Base-by-base conservation (phyloP, 1,140 invertebrate genomes). In the Chelonus insularis region DNA sequence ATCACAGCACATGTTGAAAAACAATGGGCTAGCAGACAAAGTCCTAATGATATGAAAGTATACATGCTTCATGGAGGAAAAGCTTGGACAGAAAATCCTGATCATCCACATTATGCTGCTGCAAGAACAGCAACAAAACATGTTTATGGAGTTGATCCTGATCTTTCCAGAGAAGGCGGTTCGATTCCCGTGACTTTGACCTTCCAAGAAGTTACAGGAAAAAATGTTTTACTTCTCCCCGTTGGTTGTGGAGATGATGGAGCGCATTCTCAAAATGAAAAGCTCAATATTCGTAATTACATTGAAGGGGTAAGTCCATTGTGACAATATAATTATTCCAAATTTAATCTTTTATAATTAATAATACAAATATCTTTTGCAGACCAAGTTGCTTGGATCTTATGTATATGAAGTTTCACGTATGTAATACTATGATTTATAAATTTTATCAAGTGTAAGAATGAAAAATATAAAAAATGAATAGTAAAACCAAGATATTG, bases 251-350 rank as follows among this genome's bases (percentile, higher is more conserved):
- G 89, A 59, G 96, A 98, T 80, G 97, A 99, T 83, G 96, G 96
- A 63, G 96, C 96, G 60, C 97, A 99, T 84, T 97, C 95, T 1
- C 97, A 98, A 81, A 98, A 98, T 83, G 97, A 99, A 80, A 99
- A 99, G 79, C 86, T 98, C 65, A 90, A 97, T 82, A 83, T 91
- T 57, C 83, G 84, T 51, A 98, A 98, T 81, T 98, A 97, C 71
- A 95, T 98, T 68, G 87, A 95, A 82, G 96, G 96, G 62, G 94
- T 97, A 84, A 87, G 89, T 84, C 34, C 1, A 52, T n/a, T 4
- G 7, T 29, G 25, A 29, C 25, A 29, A 29, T 25, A 12, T 2
- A 25, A 12, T 51, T 23, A 23, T 11, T 20, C 16, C 16, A 11
- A 56, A n/a, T n/a, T n/a, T n/a, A n/a, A n/a, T n/a, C n/a, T n/a